These are phyloP conservation scores for Caenorhabditis becei DNA, from an alignment of 2,888 invertebrate genomes.

Conservation along the genomic window DNA sequence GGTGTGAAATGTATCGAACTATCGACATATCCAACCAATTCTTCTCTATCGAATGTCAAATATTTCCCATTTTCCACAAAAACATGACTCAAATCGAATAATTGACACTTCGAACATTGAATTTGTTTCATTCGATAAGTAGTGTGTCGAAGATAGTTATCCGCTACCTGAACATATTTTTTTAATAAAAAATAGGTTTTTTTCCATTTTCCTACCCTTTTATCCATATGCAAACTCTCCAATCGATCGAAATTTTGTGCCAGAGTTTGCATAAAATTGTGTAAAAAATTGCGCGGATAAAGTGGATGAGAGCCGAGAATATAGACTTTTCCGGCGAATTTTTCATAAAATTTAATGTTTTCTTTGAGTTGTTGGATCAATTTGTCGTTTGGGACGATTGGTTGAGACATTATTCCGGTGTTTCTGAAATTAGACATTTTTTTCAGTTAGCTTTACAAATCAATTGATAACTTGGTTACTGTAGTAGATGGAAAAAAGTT, in stretches of 20 bases:
- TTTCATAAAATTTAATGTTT: too few relatives aligned
- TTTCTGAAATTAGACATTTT: too few relatives aligned
- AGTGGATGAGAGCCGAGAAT: conserved; percentile 29
- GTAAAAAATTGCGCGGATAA: conserved; percentile 17
- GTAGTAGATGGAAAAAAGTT: too few relatives aligned
- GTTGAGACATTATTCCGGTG: too few relatives aligned
- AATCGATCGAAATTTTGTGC: not conserved
- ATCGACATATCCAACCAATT: not conserved
- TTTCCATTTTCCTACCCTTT: not conserved
- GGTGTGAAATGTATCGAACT: conserved; percentile 4
- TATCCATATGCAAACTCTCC: conserved; percentile 21
- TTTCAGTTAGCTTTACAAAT: too few relatives aligned
- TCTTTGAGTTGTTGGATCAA: too few relatives aligned
- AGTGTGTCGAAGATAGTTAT: conserved; percentile 17
- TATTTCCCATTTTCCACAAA: conserved; percentile 21
- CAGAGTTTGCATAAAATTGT: conserved; percentile 17
- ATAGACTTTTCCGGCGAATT: conserved; percentile 17
- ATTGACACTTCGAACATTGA: conserved; percentile 13
- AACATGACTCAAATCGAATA: not conserved
- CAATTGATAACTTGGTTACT: too few relatives aligned
- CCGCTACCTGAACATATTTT: not conserved
- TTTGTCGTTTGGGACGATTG: too few relatives aligned
- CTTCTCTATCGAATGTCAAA: conserved; percentile 15
- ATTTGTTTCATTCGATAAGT: conserved; percentile 24
- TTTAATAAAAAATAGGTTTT: not conserved